Evolutionary conservation across 2,888 invertebrate genomes (phyloP).

Genomic region (Lasioglossum villosulum): DNA sequence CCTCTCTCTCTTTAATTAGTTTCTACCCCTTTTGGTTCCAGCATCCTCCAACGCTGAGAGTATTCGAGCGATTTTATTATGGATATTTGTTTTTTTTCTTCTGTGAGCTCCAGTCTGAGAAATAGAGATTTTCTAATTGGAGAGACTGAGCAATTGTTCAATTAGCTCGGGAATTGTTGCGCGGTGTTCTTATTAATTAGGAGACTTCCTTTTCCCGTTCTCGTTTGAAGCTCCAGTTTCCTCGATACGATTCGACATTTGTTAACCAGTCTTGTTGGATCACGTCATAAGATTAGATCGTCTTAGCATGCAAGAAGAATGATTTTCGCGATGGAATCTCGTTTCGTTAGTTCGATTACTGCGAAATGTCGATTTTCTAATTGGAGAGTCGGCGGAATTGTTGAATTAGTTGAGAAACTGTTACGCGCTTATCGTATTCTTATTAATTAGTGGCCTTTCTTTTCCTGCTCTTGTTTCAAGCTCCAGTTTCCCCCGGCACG

Average conservation of each 20-base stretch:
- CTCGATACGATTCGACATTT: not conserved
- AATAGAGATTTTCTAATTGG: constrained; percentile 8
- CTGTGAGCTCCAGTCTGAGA: not conserved
- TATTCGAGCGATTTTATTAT: not conserved
- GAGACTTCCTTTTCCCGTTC: not conserved
- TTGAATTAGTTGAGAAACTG: not conserved
- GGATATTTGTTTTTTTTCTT: not conserved
- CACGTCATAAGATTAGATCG: not conserved
- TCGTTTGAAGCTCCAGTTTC: not conserved
- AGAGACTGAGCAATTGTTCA: not conserved
- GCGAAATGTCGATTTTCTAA: not conserved
- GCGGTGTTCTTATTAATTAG: constrained; percentile 2
- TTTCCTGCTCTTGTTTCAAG: not conserved
- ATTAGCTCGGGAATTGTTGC: not conserved
- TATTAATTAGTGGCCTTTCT: not conserved
- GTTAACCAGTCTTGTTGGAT: not conserved
- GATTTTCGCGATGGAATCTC: not conserved
- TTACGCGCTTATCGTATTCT: constrained; percentile 1
- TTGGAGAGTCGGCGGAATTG: not conserved
- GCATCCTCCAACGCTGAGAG: not conserved
- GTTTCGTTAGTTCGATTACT: not conserved
- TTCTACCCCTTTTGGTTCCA: not conserved
- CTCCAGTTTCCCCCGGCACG: not conserved
- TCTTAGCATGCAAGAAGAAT: not conserved
- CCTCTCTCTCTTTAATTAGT: not conserved